phyloP scores from a whole-genome alignment of 2,888 invertebrate species.

The Orthosia cruda region DNA sequence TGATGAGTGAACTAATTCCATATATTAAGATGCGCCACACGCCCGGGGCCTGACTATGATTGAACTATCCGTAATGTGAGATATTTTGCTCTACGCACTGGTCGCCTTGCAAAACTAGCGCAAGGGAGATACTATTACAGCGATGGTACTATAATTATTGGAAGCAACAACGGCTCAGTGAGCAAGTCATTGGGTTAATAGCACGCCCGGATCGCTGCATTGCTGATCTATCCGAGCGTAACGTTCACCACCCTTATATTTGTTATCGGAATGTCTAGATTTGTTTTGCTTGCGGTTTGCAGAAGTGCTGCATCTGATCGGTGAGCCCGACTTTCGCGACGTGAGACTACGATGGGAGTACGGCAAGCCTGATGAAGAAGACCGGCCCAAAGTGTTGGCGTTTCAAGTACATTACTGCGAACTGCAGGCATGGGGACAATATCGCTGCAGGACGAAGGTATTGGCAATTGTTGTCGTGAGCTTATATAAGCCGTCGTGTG shows the following conservation, averaged over 20 bases:
- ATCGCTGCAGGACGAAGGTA: constrained; percentile 94
- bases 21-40: constrained; percentile 53
- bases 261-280: constrained; percentile 46
- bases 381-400: constrained; percentile 88
- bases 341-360: constrained; percentile 93
- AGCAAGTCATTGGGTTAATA: constrained; percentile 89
- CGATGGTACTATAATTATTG: constrained; percentile 74
- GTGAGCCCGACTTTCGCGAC: constrained; percentile 93
- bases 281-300: constrained; percentile 72
- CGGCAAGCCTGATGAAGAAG: constrained; percentile 83
- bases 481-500: constrained; percentile 20
- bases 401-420: constrained; percentile 96
- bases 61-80: constrained; percentile 48
- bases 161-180: constrained; percentile 82
- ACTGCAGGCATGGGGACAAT: constrained; percentile 95
- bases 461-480: neutral
- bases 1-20: constrained; percentile 60
- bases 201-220: constrained; percentile 83
- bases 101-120: constrained; percentile 49
- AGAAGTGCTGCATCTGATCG: constrained; percentile 93
- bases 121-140: constrained; percentile 73
- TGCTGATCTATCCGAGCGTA: constrained; percentile 77
- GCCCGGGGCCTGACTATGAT: constrained; percentile 45
- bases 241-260: constrained; percentile 62
- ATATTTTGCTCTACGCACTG: constrained; percentile 48